These are phyloP conservation scores for Nyctereutes procyonoides DNA, from an alignment of 2,113 vertebrate genomes.

Conservation along the genomic window DNA sequence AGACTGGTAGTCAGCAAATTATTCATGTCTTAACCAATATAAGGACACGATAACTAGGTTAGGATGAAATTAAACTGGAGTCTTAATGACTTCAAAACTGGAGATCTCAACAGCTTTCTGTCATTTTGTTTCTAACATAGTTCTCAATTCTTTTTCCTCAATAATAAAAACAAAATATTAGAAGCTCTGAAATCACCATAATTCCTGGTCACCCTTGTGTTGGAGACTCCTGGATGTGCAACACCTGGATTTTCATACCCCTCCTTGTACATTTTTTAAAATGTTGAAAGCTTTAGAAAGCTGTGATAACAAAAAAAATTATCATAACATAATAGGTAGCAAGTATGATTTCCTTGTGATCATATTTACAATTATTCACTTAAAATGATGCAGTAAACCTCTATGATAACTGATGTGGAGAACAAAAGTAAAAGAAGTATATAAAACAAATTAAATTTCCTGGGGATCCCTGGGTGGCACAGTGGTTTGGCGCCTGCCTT, in stretches of 20 bases:
- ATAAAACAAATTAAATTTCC: background rate
- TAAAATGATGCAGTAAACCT: background rate
- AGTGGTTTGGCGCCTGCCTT: too few relatives aligned
- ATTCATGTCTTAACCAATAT: background rate
- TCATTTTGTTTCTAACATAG: background rate
- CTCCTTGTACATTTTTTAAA: background rate
- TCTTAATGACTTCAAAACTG: background rate
- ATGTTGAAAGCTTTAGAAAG: background rate
- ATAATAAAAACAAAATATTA: background rate
- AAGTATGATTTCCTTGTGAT: constrained; percentile 10
- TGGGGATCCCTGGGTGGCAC: too few relatives aligned
- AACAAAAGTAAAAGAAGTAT: background rate
- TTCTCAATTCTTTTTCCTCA: background rate
- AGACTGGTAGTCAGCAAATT: background rate
- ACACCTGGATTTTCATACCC: background rate
- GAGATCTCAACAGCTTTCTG: background rate
- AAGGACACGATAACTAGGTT: background rate
- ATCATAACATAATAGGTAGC: background rate
- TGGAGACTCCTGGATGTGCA: background rate
- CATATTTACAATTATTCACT: constrained; percentile 36
- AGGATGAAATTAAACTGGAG: background rate
- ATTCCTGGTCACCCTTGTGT: background rate
- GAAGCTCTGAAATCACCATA: background rate
- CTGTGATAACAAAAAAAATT: background rate
- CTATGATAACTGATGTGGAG: background rate